Conservation (phyloP, 2,888 invertebrate genomes). For the Tuberolachnus salignus region DNA sequence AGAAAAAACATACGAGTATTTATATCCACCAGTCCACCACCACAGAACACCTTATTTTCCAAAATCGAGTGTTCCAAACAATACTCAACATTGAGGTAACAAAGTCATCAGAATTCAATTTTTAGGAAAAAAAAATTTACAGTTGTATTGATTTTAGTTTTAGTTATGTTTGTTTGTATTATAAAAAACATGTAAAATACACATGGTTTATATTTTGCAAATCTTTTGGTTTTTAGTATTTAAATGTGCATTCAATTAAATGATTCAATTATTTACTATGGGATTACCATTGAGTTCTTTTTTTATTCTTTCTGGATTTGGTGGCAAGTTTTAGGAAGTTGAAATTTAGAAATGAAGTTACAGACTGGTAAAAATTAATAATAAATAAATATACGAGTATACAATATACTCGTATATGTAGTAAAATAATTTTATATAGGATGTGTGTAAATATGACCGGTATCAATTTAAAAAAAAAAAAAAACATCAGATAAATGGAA, state of each 20-base stretch:
- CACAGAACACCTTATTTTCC: conserved; percentile 43
- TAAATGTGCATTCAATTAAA: neutral
- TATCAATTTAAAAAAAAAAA: too few relatives aligned
- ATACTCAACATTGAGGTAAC: neutral
- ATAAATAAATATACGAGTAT: too few relatives aligned
- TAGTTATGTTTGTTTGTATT: conserved; percentile 24
- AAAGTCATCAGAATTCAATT: neutral
- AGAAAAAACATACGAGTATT: conserved; percentile 43
- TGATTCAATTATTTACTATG: neutral
- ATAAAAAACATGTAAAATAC: conserved; percentile 1
- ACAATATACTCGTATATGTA: too few relatives aligned
- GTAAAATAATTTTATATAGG: too few relatives aligned
- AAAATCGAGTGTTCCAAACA: conserved; percentile 17
- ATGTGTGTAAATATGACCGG: too few relatives aligned
- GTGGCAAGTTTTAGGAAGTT: too few relatives aligned
- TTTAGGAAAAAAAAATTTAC: conserved; percentile 11
- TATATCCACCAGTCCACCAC: conserved; percentile 33
- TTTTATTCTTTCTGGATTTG: too few relatives aligned
- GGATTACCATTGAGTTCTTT: too few relatives aligned
- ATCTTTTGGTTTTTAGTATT: neutral
- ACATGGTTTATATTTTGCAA: neutral
- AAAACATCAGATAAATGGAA: too few relatives aligned
- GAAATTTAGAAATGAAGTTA: too few relatives aligned
- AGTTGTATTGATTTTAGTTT: neutral
- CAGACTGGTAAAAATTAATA: too few relatives aligned